Evolutionary conservation across 1,140 invertebrate genomes (phyloP), one percentile per base, ranked within the genome.

Genomic region (Cyrtorhinus lividipennis): DNA sequence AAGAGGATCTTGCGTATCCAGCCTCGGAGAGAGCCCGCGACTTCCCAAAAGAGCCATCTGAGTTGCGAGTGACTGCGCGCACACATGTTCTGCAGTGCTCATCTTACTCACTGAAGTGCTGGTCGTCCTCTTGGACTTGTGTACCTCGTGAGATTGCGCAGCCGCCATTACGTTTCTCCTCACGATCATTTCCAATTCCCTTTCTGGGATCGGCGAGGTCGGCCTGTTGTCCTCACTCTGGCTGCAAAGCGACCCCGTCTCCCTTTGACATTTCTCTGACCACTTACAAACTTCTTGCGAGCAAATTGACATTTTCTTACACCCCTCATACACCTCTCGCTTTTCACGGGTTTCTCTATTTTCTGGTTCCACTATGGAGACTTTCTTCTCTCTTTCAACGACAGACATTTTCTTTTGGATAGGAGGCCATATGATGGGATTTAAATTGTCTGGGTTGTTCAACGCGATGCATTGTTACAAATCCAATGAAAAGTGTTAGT

Each of bases 271-370:
- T 48, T 62, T 65, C 3, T 63, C 62, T 15, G 65, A 64, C 18
- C 66, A 23, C 22, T 45, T 15, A 48, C 62, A 66, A 23, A 68
- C 63, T 63, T 68, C 67, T 56, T 64, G 25, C 2, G 67, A 68
- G 57, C 67, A 68, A 61, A 68, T 61, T 1, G 67, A 68, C 64
- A 68, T 66, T 57, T 63, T 66, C 59, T 68, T 67, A n/a, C n/a
- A n/a, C n/a, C n/a, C n/a, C n/a, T 61, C 24, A 24, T 10, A 44
- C 24, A 56, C 24, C 2, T 24, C 22, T 57, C 56, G 56, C n/a
- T 26, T 53, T 20, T 10, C 48, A 8, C 10, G 5, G 10, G 10
- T 20, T 20, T 12, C 20, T 10, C 5, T 10, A 12, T 53, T 53
- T 12, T 53, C 20, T 53, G 22, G 53, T 18, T 59, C 56, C 25